A percentile compares a stretch with the other conserved stretches of the same genome.
Evolutionary conservation across 2,888 invertebrate species (phyloP).

Genomic region (Odontocerum albicorne): DNA sequence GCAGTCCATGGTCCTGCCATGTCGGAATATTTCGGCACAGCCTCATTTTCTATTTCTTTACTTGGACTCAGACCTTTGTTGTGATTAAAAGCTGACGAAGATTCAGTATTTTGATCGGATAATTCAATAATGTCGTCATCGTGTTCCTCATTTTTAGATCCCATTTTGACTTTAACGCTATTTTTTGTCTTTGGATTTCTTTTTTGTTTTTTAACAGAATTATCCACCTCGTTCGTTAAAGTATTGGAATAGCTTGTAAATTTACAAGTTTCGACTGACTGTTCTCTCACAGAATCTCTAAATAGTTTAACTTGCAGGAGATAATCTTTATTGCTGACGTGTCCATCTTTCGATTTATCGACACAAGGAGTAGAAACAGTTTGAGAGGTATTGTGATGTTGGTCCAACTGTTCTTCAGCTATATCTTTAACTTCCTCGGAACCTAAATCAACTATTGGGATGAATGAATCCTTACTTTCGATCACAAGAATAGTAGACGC

Average conservation of each 20-base stretch:
- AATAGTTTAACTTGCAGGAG: slow-evolving; percentile 17
- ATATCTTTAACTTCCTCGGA: neutral
- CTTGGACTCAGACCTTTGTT: neutral
- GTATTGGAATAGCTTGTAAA: neutral
- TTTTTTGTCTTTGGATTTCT: slow-evolving; percentile 1
- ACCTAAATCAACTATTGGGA: too few species aligned
- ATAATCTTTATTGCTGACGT: slow-evolving; percentile 18
- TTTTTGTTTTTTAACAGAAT: neutral
- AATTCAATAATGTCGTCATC: slow-evolving; percentile 5
- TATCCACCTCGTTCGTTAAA: neutral
- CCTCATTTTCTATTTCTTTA: neutral
- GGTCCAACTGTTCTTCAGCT: neutral
- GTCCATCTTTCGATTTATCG: neutral
- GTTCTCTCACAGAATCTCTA: slow-evolving; percentile 15
- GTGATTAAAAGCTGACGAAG: neutral
- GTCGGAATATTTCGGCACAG: neutral
- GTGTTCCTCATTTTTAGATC: slow-evolving; percentile 37
- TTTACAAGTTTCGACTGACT: neutral
- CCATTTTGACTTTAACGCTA: slow-evolving; percentile 39
- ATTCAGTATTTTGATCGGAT: slow-evolving; percentile 3
- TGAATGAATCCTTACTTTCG: neutral
- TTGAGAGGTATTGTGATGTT: neutral
- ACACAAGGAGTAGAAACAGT: neutral
- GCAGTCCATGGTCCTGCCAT: neutral
- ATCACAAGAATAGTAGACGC: neutral